These are phyloP conservation scores for Subacronicta megacephala DNA, from an alignment of 2,888 invertebrate genomes.

Conservation along the genomic window DNA sequence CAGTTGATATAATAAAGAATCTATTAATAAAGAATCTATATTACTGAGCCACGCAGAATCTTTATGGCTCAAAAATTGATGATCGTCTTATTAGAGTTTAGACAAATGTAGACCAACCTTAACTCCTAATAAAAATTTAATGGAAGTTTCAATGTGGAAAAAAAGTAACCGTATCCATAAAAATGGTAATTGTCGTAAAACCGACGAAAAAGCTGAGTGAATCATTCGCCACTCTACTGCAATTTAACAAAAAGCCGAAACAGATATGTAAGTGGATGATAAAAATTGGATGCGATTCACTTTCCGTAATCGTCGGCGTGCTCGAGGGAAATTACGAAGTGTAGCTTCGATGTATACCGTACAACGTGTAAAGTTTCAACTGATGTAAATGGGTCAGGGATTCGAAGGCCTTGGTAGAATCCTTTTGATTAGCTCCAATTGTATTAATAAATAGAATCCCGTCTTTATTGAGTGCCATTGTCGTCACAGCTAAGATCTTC, in stretches of 20 bases:
- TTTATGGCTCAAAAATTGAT: no score
- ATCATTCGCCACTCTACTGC: conserved; percentile 59
- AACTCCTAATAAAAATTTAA: conserved; percentile 39
- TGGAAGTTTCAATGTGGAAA: conserved; percentile 30
- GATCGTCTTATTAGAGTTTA: no score
- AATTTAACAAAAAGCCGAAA: conserved; percentile 73
- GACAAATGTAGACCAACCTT: conserved; percentile 31
- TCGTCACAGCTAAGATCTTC: conserved; percentile 33
- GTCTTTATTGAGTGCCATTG: conserved; percentile 34
- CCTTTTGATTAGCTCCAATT: conserved; percentile 32
- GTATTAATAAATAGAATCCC: conserved; percentile 39
- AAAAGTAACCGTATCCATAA: conserved; percentile 23
- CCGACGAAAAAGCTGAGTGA: conserved; percentile 52
- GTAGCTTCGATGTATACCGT: conserved; percentile 62
- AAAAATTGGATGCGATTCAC: conserved; percentile 83
- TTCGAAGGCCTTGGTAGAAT: conserved; percentile 25
- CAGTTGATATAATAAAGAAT: no score
- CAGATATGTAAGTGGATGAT: conserved; percentile 75
- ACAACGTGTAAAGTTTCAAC: conserved; percentile 50
- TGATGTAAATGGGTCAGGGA: conserved; percentile 54
- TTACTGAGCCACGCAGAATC: no score
- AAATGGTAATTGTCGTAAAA: conserved; percentile 51
- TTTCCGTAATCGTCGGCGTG: conserved; percentile 70
- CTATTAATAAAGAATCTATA: no score
- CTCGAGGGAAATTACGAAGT: conserved; percentile 82